Evolutionary conservation across 1,140 invertebrate species (phyloP).

Genomic region (Papilio glaucus): DNA sequence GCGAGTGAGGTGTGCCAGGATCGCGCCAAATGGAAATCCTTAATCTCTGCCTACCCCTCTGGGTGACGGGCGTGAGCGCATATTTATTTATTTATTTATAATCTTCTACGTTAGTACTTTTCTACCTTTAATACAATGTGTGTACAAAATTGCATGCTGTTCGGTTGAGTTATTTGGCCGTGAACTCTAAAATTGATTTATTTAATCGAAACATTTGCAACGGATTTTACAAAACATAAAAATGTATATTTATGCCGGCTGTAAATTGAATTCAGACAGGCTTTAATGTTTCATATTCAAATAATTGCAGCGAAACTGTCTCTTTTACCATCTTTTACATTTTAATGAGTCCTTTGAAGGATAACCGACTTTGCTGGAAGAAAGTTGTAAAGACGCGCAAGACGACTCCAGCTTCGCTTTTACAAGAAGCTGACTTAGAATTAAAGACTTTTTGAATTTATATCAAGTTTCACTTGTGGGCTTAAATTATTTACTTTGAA

Average conservation of each 20-base stretch:
- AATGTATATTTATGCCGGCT: not conserved
- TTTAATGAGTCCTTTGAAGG: conserved; percentile 21
- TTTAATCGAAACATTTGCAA: not conserved
- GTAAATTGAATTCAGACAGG: not conserved
- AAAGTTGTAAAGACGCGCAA: conserved; percentile 9
- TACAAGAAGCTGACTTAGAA: conserved; percentile 2
- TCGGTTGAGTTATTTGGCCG: too few relatives aligned
- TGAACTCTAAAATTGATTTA: too few relatives aligned
- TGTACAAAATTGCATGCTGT: too few relatives aligned
- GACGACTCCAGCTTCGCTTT: not conserved
- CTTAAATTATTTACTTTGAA: not conserved
- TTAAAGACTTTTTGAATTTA: conserved; percentile 3
- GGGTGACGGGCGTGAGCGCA: too few relatives aligned
- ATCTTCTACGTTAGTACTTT: too few relatives aligned
- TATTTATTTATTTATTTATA: too few relatives aligned
- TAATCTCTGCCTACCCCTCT: too few relatives aligned
- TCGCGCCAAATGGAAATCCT: too few relatives aligned
- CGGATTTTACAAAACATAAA: not conserved
- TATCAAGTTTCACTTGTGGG: not conserved
- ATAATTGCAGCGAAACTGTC: conserved; percentile 3
- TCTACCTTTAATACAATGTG: too few relatives aligned
- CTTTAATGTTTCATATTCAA: not conserved
- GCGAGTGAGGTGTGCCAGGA: too few relatives aligned
- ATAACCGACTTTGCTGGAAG: conserved; percentile 6
- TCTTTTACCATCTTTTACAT: conserved; percentile 1